These are phyloP conservation scores for Cephus pulcher DNA, from an alignment of 2,888 invertebrate species.

Conservation along the genomic window DNA sequence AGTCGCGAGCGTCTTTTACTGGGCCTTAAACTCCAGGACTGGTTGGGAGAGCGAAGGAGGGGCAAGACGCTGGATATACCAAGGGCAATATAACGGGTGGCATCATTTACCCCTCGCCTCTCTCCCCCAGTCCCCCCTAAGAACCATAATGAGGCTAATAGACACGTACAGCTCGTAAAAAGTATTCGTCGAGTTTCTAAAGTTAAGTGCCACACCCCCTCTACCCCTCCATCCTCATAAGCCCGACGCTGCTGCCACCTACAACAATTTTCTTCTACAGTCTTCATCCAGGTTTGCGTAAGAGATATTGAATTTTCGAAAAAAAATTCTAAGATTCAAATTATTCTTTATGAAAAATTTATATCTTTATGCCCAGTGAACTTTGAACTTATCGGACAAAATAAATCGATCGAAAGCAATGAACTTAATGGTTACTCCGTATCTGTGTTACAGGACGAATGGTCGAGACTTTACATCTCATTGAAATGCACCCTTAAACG, in stretches of 20 bases:
- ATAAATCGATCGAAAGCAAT: neutral
- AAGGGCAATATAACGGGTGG: conserved; percentile 46
- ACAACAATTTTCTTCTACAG: neutral
- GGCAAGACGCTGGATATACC: neutral
- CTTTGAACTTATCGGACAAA: neutral
- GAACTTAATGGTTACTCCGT: neutral
- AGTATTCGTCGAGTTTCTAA: conserved; percentile 45
- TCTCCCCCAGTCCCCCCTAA: conserved; percentile 23
- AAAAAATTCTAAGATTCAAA: neutral
- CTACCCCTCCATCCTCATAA: neutral
- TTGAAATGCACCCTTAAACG: conserved; percentile 34
- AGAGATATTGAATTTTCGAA: neutral
- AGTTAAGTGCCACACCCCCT: conserved; percentile 38
- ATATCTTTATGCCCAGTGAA: neutral
- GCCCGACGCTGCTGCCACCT: neutral
- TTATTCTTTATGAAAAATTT: neutral
- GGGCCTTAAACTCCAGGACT: neutral
- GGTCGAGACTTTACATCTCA: neutral
- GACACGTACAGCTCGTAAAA: conserved; percentile 63
- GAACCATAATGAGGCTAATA: conserved; percentile 57
- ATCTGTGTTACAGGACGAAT: neutral
- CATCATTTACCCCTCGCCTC: conserved; percentile 42
- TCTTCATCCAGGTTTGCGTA: neutral
- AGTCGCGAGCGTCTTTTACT: conserved; percentile 5
- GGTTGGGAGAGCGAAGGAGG: neutral